Conservation (phyloP, 2,888 invertebrate genomes). For the Spilosoma lubricipeda region DNA sequence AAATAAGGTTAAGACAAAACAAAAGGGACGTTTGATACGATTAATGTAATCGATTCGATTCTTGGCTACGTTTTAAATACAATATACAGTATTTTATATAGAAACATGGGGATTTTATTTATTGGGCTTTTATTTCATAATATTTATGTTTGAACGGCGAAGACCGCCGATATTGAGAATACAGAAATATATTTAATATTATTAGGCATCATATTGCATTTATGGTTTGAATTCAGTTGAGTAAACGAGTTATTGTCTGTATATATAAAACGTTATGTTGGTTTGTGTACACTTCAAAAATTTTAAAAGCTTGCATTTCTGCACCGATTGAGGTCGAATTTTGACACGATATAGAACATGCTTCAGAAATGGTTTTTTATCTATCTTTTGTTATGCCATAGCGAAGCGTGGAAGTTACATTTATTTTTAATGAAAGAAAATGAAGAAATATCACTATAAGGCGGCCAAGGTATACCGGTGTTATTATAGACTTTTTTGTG, state of each 20-base stretch:
- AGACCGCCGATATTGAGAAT: neutral
- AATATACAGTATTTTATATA: slow-evolving; percentile 49
- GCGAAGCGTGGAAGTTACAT: neutral
- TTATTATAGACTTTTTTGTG: no score
- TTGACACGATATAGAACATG: no score
- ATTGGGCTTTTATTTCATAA: slow-evolving; percentile 2
- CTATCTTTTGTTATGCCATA: no score
- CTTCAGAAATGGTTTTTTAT: no score
- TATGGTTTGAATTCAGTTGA: neutral
- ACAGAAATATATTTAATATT: neutral
- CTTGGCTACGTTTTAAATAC: slow-evolving; percentile 53
- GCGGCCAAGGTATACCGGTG: no score
- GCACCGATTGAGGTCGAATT: no score
- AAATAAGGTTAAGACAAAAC: slow-evolving; percentile 76
- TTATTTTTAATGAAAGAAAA: neutral
- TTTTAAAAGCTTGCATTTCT: no score
- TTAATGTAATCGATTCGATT: slow-evolving; percentile 63
- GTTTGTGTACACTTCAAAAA: no score
- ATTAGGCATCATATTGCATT: neutral
- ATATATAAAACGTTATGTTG: no score
- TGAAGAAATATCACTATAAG: no score
- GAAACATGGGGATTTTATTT: slow-evolving; percentile 27
- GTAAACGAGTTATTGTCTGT: neutral
- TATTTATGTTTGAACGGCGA: slow-evolving; percentile 7
- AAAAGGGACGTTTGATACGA: slow-evolving; percentile 67